Conservation (phyloP, 2,113 vertebrate species). For the Pseudonaja textilis region DNA sequence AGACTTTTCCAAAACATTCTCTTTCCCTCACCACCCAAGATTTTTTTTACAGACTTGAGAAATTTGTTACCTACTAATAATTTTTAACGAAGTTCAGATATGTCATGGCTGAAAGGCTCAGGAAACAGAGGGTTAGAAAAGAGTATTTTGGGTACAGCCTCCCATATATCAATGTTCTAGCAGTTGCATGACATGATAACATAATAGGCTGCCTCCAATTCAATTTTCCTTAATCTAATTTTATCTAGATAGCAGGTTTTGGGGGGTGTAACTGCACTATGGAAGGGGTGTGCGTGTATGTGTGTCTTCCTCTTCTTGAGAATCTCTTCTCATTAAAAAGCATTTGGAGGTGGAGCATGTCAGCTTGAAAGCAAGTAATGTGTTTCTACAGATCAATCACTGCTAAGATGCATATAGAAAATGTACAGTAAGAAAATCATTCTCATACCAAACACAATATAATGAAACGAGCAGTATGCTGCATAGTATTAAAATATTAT, state of each 20-base stretch:
- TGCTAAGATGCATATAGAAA: constrained; percentile 29
- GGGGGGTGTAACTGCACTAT: constrained; percentile 48
- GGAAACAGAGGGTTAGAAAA: neutral
- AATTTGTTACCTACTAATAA: constrained; percentile 21
- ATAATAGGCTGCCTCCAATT: constrained; percentile 61
- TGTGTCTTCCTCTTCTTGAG: neutral
- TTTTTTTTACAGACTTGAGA: constrained; percentile 35
- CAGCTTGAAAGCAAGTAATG: constrained; percentile 44
- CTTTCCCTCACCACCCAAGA: constrained; percentile 27
- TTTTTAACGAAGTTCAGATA: constrained; percentile 12
- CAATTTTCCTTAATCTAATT: constrained; percentile 60
- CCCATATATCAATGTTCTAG: constrained; percentile 42
- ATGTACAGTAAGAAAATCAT: constrained; percentile 28
- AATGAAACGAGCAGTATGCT: neutral
- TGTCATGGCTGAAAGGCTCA: rapidly evolving
- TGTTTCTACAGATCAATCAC: constrained; percentile 39
- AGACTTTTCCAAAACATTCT: constrained; percentile 49
- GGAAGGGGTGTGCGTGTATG: constrained; percentile 51
- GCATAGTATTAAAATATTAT: neutral
- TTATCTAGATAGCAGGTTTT: constrained; percentile 46
- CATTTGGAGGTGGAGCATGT: constrained; percentile 56
- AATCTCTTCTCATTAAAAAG: constrained; percentile 63
- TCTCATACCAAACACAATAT: neutral
- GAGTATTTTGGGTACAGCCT: constrained; percentile 31
- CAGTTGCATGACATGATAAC: constrained; percentile 60